Evolutionary conservation across 2,113 vertebrate genomes (phyloP).

Genomic region (Manacus vitellinus): DNA sequence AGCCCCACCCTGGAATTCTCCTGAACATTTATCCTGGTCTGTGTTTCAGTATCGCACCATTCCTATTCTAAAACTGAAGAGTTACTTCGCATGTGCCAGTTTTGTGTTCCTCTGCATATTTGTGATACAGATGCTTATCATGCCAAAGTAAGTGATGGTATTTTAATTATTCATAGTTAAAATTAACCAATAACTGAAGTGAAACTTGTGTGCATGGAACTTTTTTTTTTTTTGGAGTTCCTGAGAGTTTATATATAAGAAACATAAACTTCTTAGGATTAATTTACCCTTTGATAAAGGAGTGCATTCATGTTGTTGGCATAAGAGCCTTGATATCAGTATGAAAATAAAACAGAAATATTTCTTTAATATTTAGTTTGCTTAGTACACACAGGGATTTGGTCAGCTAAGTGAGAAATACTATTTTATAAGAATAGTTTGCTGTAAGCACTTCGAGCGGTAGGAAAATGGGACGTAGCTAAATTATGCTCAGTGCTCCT

Average conservation of each 20-base stretch:
- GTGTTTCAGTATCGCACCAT: constrained; percentile 87
- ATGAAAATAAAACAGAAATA: background rate
- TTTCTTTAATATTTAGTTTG: background rate
- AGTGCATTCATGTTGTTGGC: background rate
- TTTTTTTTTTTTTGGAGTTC: background rate
- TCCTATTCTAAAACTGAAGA: constrained; percentile 85
- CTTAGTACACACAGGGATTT: background rate
- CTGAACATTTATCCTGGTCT: background rate
- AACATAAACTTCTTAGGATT: background rate
- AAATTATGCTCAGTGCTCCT: background rate
- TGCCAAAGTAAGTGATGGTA: constrained; percentile 77
- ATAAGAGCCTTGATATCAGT: background rate
- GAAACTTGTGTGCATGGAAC: background rate
- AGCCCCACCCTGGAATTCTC: background rate
- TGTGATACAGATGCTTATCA: constrained; percentile 84
- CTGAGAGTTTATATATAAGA: background rate
- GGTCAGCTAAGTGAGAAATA: background rate
- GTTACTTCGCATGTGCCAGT: constrained; percentile 86
- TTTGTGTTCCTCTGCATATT: constrained; percentile 92
- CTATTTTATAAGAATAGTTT: background rate
- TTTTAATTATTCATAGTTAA: background rate
- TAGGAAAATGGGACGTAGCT: background rate
- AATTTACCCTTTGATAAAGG: background rate
- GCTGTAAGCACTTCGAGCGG: background rate
- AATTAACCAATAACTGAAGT: background rate